Conservation (phyloP, 2,113 vertebrate genomes). For the Carassius auratus region DNA sequence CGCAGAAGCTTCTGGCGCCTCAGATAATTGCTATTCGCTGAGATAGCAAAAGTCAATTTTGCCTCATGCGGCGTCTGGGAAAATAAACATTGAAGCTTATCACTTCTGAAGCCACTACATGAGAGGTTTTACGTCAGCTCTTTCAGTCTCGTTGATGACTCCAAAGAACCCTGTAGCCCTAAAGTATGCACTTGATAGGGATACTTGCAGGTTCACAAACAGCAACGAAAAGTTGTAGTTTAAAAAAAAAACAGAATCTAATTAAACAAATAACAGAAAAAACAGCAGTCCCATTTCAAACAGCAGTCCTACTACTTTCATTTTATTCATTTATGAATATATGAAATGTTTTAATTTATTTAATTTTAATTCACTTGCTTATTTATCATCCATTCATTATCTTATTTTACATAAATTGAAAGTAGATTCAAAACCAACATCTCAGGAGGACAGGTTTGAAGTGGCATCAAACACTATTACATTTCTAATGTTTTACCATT, state of each 20-base stretch:
- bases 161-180: slow-evolving; percentile 38
- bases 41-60: slow-evolving; percentile 75
- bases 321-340: too few species aligned
- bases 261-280: slow-evolving; percentile 9
- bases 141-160: slow-evolving; percentile 58
- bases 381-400: not conserved
- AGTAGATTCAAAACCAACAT: too few species aligned
- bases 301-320: too few species aligned
- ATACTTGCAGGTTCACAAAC: slow-evolving; percentile 14
- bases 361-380: too few species aligned
- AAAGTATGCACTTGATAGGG: slow-evolving; percentile 22
- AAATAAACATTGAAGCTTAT: slow-evolving; percentile 69
- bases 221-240: not conserved
- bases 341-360: too few species aligned
- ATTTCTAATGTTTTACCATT: too few species aligned
- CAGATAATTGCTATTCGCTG: slow-evolving; percentile 75
- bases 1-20: slow-evolving; percentile 69
- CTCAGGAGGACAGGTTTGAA: too few species aligned
- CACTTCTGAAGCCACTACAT: slow-evolving; percentile 65
- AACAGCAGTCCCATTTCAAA: too few species aligned
- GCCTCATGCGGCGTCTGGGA: slow-evolving; percentile 59
- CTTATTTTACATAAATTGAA: too few species aligned
- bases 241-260: not conserved
- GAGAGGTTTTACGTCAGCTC: slow-evolving; percentile 67
- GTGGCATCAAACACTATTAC: too few species aligned